These are phyloP conservation scores for Falco biarmicus DNA, from an alignment of 2,797 vertebrate genomes.

Conservation along the genomic window DNA sequence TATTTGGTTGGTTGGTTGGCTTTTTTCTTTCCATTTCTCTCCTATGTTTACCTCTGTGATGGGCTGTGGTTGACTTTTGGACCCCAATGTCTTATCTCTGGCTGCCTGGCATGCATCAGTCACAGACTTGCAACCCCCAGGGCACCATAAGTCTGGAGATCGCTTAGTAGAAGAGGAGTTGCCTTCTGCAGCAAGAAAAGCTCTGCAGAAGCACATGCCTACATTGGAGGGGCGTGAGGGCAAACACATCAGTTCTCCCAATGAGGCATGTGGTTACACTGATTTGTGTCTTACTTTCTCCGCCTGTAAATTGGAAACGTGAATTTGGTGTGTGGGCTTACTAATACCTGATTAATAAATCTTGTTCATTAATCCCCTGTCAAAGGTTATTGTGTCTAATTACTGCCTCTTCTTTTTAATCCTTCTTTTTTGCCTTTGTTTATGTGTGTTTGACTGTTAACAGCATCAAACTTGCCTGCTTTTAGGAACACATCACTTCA, in stretches of 20 bases:
- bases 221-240: neutral
- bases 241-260: neutral
- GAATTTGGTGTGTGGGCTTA: neutral
- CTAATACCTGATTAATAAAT: neutral
- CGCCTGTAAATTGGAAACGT: neutral
- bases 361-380: neutral
- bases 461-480: neutral
- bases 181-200: neutral
- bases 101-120: no score
- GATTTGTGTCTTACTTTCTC: neutral
- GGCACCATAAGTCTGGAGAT: neutral
- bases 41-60: fast-evolving
- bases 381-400: neutral
- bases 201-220: neutral
- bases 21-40: neutral
- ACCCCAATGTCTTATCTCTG: neutral
- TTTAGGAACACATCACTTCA: neutral
- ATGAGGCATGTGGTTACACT: neutral
- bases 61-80: neutral
- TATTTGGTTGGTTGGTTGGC: no score
- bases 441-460: constrained; percentile 13
- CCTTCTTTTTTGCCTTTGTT: neutral
- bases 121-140: neutral
- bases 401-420: neutral
- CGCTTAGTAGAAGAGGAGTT: neutral